Percentiles rank a stretch among this genome's conserved stretches.
Conservation (phyloP, 1,140 invertebrate genomes). For the Pseudomyrmex cubaensis region DNA sequence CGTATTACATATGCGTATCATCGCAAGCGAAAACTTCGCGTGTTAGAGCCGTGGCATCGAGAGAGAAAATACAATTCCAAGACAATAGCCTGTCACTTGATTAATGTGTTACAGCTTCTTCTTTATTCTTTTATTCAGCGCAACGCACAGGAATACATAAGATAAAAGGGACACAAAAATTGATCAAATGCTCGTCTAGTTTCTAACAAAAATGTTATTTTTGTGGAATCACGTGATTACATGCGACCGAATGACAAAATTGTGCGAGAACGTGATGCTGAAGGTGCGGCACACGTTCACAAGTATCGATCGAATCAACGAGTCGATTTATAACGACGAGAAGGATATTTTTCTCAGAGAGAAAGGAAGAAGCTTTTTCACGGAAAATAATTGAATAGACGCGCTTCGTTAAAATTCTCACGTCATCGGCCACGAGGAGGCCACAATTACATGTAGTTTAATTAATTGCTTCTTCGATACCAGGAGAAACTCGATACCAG, state of each 20-base stretch:
- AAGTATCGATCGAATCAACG: not conserved
- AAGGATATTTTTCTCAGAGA: conserved; percentile 1
- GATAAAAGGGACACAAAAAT: not conserved
- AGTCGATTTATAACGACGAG: not conserved
- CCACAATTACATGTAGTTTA: conserved; percentile 8
- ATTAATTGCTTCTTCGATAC: conserved; percentile 24
- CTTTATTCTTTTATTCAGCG: not conserved
- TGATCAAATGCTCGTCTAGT: not conserved
- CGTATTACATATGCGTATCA: not conserved
- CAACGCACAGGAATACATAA: not conserved
- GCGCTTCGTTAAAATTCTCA: conserved; percentile 18
- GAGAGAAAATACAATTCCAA: conserved; percentile 42
- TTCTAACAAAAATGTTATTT: not conserved
- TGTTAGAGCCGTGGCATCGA: not conserved
- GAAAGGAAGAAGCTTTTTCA: not conserved
- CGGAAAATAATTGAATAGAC: conserved; percentile 2
- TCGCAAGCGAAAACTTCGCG: conserved; percentile 22
- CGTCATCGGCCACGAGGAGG: not conserved
- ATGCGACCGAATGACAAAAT: not conserved
- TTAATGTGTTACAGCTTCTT: conserved; percentile 10
- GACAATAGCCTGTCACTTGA: conserved; percentile 23
- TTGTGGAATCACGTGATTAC: not conserved
- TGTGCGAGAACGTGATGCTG: not conserved
- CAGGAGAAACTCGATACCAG: conserved; percentile 3
- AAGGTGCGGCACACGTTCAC: not conserved